Evolutionary conservation across 2,797 vertebrate genomes (phyloP), one percentile per base, ranked within the genome.

Genomic region (Silurus lanzhouensis): DNA sequence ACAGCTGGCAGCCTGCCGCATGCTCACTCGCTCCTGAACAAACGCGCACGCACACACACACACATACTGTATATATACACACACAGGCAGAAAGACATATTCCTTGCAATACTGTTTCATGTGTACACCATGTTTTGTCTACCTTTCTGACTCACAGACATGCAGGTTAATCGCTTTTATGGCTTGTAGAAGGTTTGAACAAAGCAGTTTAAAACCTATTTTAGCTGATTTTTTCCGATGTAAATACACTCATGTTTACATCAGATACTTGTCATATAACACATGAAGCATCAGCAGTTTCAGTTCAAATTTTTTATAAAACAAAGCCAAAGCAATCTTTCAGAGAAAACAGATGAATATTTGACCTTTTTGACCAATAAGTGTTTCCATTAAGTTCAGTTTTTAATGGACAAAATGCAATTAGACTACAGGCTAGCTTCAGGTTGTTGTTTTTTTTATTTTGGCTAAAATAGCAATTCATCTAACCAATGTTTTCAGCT

Each of bases 1-100:
- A 94, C 91, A 83, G 87, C 93, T 94, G 94, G 95, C 94, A 92
- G 93, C 86, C 92, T 94, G 94, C 94, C 93, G 91, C 94, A 91
- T 77, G 85, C 93, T 91, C 87, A 89, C 92, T 88, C 88, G 83
- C 88, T 91, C 83, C 87, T 93, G 92, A 91, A 93, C 92, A 94
- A 91, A 92, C 91, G 93, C 90, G 90, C 93, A 92, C 90, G 87
- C 87, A 83, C 89, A 90, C 92, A 93, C 90, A 94, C 91, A 91
- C 90, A 88, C 86, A 85, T 88, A 38, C 38, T 38, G 38, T 38
- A 90, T 92, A 89, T 88, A 88, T 88, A 89, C 88, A 88, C 89
- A 91, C 89, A 89, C 91, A 91, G 91, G 89, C 86, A 91, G 89
- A 89, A 91, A 91, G 91, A 90, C 86, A 87, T 88, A 84, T 81